A percentile compares a stretch with the other conserved stretches of the same genome.
These are phyloP conservation scores for Pterois miles DNA, from an alignment of 2,797 vertebrate species.

Conservation along the genomic window DNA sequence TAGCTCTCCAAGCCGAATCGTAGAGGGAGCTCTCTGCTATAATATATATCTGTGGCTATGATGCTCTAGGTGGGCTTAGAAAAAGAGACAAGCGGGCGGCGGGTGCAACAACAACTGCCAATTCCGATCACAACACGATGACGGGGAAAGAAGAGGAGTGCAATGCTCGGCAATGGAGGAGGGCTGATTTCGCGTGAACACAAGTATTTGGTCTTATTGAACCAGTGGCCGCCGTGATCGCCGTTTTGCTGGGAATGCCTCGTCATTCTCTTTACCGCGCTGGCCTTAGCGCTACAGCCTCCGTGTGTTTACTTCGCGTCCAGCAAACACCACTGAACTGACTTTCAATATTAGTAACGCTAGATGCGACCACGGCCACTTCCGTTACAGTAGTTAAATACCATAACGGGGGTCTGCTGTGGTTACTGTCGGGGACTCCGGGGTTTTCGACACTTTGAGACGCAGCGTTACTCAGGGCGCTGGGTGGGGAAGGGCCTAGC, in stretches of 20 bases:
- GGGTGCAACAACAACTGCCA: slow-evolving; percentile 50
- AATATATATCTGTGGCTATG: slow-evolving; percentile 72
- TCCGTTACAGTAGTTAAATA: not conserved
- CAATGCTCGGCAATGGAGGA: not conserved
- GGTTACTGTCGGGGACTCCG: not conserved
- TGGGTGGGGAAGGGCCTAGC: slow-evolving; percentile 50
- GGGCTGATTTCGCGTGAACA: not conserved
- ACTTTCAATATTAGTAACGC: too few species aligned
- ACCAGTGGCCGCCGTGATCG: not conserved
- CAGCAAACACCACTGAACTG: not conserved
- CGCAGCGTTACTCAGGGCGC: not conserved
- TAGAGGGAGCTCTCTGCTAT: slow-evolving; percentile 89
- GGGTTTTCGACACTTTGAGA: not conserved
- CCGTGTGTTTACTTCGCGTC: slow-evolving; percentile 23
- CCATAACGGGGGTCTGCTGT: fast-evolving
- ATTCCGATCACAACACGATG: slow-evolving; percentile 2
- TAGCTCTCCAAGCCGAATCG: slow-evolving; percentile 84
- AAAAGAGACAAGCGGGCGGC: slow-evolving; percentile 71
- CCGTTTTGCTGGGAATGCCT: slow-evolving; percentile 29
- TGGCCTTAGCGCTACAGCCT: slow-evolving; percentile 2
- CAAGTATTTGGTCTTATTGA: not conserved
- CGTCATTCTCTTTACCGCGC: slow-evolving; percentile 52
- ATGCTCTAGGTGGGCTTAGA: slow-evolving; percentile 75
- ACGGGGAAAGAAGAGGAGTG: not conserved
- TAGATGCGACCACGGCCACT: fast-evolving